phyloP scores from a whole-genome alignment of 2,888 invertebrate species.

The Desoria tigrina region DNA sequence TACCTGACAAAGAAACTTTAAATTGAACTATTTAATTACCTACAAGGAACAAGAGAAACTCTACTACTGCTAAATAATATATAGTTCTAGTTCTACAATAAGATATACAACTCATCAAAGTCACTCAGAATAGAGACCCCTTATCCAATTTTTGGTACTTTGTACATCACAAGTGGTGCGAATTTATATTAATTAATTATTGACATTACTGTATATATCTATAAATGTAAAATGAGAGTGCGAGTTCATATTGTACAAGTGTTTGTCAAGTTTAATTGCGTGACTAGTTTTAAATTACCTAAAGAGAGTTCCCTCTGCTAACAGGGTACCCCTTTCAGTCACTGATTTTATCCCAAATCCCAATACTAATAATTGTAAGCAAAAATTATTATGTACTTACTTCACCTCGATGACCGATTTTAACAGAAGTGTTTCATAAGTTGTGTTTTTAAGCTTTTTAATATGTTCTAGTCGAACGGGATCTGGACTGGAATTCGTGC shows the following conservation, averaged over 20 bases:
- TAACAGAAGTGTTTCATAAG: background rate
- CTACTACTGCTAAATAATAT: background rate
- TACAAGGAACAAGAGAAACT: background rate
- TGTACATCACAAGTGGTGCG: no score
- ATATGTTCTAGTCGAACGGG: constrained; percentile 16
- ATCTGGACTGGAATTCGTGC: constrained; percentile 7
- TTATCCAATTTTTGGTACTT: no score
- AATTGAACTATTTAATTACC: background rate
- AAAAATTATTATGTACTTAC: no score
- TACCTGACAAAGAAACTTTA: background rate
- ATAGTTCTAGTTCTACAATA: background rate
- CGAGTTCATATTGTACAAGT: no score
- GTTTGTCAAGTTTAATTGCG: no score
- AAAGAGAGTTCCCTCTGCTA: background rate
- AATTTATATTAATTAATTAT: constrained; percentile 1
- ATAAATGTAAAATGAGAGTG: background rate
- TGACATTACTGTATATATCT: background rate
- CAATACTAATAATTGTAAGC: no score
- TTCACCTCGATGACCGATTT: no score
- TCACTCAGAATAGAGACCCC: no score
- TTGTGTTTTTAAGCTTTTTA: background rate
- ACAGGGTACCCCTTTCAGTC: constrained; percentile 7
- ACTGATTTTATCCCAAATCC: background rate
- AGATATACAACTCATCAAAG: background rate
- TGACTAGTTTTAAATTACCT: background rate